Evolutionary conservation across 2,113 vertebrate species (phyloP).

Genomic region (Bufo gargarizans): DNA sequence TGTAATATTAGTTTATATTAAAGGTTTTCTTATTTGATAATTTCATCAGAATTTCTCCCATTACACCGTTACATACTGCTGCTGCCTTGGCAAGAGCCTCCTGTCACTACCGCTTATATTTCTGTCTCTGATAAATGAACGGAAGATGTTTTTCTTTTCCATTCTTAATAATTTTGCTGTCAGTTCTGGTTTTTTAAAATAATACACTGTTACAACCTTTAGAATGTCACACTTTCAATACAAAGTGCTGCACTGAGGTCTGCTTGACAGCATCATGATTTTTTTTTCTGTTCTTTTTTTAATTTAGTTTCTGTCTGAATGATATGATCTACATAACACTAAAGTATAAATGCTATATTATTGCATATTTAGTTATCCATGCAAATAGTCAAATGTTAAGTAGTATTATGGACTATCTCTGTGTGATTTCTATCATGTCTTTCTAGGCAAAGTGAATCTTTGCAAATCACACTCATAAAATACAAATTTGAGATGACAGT

Average conservation of each 20-base stretch:
- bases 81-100: background rate
- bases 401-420: background rate
- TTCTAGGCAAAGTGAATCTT: background rate
- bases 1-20: background rate
- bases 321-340: background rate
- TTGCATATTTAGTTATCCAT: background rate
- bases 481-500: background rate
- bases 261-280: background rate
- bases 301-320: background rate
- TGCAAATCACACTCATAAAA: background rate
- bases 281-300: background rate
- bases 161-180: slow-evolving; percentile 19
- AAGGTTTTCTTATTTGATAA: background rate
- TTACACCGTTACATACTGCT: background rate
- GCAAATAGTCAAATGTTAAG: background rate
- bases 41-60: background rate
- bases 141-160: slow-evolving; percentile 15
- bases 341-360: background rate
- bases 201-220: background rate
- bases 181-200: background rate
- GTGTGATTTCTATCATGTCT: background rate
- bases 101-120: background rate
- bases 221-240: background rate
- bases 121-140: background rate
- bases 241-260: background rate